Evolutionary conservation across 2,888 invertebrate species (phyloP).

Genomic region (Tenthredo notha): DNA sequence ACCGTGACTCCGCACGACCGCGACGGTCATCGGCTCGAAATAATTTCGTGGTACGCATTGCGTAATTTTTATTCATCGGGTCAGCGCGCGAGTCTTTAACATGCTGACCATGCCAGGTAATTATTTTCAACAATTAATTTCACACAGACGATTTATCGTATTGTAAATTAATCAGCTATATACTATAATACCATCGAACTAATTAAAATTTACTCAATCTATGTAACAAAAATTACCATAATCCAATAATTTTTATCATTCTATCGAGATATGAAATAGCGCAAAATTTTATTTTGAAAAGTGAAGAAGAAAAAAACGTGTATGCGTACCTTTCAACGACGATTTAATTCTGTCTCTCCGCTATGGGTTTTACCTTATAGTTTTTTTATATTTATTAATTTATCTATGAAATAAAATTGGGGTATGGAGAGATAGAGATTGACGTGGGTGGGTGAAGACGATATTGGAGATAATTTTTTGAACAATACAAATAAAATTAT

Average conservation of each 20-base stretch:
- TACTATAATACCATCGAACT: background rate
- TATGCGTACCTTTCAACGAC: background rate
- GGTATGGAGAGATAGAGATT: background rate
- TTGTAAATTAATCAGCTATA: background rate
- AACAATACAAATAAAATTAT: background rate
- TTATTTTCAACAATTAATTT: background rate
- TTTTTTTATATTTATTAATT: background rate
- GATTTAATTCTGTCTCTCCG: background rate
- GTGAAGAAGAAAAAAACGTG: background rate
- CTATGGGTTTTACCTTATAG: background rate
- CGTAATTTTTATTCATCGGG: constrained; percentile 32
- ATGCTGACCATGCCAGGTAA: constrained; percentile 4
- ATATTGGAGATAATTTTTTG: background rate
- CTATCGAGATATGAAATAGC: too few species aligned
- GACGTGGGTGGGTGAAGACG: background rate
- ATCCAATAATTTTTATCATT: too few species aligned
- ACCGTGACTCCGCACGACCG: constrained; percentile 23
- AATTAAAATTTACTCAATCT: background rate
- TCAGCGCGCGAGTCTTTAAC: background rate
- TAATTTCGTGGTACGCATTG: constrained; percentile 13
- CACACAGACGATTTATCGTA: background rate
- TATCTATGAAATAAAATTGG: background rate
- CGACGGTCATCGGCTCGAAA: constrained; percentile 41
- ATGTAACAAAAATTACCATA: background rate
- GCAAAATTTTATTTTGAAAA: too few species aligned